Conservation (phyloP, 2,888 invertebrate species). For the Cheilosia vulpina region DNA sequence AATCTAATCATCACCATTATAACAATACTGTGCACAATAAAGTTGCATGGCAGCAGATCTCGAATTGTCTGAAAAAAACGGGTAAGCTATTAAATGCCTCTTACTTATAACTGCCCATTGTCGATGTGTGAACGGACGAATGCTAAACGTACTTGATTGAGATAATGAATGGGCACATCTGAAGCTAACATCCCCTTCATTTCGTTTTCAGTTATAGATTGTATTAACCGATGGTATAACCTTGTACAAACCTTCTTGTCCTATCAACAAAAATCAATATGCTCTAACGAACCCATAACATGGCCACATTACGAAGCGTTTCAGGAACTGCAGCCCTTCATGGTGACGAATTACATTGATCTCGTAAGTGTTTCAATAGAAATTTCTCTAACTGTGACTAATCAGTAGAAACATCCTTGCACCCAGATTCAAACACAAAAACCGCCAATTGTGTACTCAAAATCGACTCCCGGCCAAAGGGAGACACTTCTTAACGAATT, state of each 20-base stretch:
- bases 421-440: slow-evolving; percentile 3
- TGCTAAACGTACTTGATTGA: not conserved
- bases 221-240: slow-evolving; percentile 24
- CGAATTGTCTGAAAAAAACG: not conserved
- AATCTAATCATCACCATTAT: not conserved
- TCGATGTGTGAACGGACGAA: too few relatives aligned
- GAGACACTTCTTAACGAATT: not conserved
- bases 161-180: not conserved
- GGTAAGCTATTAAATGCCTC: not conserved
- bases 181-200: not conserved
- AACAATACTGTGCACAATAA: slow-evolving; percentile 17
- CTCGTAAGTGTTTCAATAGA: slow-evolving; percentile 12
- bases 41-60: slow-evolving; percentile 23
- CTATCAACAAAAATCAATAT: not conserved
- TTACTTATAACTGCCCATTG: too few relatives aligned
- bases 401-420: not conserved
- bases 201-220: slow-evolving; percentile 4
- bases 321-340: not conserved
- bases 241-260: not conserved
- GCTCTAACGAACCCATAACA: not conserved
- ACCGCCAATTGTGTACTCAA: not conserved
- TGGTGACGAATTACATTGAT: slow-evolving; percentile 6
- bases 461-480: not conserved
- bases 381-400: too few relatives aligned
- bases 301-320: slow-evolving; percentile 16